Conservation (phyloP, 1,140 invertebrate genomes). For the Drosophila lini region DNA sequence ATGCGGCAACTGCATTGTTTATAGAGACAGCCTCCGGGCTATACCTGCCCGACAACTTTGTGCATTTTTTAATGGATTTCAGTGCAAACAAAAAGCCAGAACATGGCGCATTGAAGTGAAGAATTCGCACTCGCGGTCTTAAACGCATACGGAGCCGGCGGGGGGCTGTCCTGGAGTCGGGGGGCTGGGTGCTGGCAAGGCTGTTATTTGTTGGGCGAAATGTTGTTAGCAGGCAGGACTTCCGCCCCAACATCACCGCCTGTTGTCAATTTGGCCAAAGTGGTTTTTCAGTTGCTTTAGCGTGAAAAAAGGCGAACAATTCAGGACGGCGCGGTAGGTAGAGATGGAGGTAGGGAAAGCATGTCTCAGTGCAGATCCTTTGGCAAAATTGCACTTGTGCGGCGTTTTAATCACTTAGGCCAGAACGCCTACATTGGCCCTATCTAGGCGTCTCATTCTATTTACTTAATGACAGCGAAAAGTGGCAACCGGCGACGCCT, state of each 20-base stretch:
- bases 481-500: conserved; percentile 68
- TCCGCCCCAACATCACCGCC: conserved; percentile 36
- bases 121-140: conserved; percentile 82
- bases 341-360: background rate
- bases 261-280: conserved; percentile 84
- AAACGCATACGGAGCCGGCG: conserved; percentile 49
- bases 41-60: conserved; percentile 61
- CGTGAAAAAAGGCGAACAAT: conserved; percentile 79
- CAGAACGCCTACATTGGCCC: conserved; percentile 74
- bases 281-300: conserved; percentile 84
- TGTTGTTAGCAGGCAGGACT: conserved; percentile 75
- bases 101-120: conserved; percentile 79
- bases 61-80: conserved; percentile 80
- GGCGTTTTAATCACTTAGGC: conserved; percentile 83
- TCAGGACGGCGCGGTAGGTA: conserved; percentile 12
- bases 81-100: conserved; percentile 51
- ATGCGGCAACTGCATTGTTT: conserved; percentile 75
- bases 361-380: conserved; percentile 18
- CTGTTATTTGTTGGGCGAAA: conserved; percentile 58
- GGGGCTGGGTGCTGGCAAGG: conserved; percentile 35
- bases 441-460: conserved; percentile 76
- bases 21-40: conserved; percentile 59
- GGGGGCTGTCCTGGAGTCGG: background rate
- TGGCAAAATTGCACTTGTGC: conserved; percentile 79
- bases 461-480: conserved; percentile 84